A percentile compares a stretch with the other conserved stretches of the same genome.
These are phyloP conservation scores for Microctenopoma steveboyesi DNA, from an alignment of 2,797 vertebrate genomes.

Conservation along the genomic window DNA sequence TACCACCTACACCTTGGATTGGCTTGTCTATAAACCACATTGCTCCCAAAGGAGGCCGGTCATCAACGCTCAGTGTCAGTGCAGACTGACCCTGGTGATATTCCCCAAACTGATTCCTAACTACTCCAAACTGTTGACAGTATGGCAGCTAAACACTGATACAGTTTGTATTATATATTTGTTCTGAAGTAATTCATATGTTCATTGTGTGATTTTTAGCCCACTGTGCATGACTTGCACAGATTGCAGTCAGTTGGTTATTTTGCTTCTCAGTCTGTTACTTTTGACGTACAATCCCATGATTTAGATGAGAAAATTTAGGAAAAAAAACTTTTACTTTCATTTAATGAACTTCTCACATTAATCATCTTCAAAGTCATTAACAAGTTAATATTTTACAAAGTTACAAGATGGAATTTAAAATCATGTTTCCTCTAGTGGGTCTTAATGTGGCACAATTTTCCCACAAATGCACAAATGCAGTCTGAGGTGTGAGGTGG, in stretches of 20 bases:
- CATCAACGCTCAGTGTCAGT: slow-evolving; percentile 27
- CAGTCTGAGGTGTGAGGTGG: slow-evolving; percentile 22
- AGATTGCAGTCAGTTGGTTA: background rate
- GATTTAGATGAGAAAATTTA: background rate
- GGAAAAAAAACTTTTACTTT: background rate
- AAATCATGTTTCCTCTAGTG: slow-evolving; percentile 10
- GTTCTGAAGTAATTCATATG: no score
- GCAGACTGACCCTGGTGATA: background rate
- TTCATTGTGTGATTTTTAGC: no score
- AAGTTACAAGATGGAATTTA: slow-evolving; percentile 3
- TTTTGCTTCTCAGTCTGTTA: no score
- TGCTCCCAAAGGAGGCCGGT: slow-evolving; percentile 31
- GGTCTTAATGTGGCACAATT: slow-evolving; percentile 11
- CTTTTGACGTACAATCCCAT: background rate
- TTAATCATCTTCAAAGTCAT: background rate
- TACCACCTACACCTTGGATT: slow-evolving; percentile 22
- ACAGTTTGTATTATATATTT: no score
- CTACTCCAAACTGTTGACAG: background rate
- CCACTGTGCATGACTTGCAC: background rate
- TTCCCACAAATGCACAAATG: slow-evolving; percentile 19
- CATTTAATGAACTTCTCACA: background rate
- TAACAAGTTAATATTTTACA: background rate
- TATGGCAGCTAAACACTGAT: background rate
- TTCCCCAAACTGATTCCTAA: slow-evolving; percentile 6
- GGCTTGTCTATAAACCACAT: slow-evolving; percentile 44